Evolutionary conservation across 2,797 vertebrate species (phyloP), one percentile per base, ranked within the genome.

Genomic region (Anguilla pacifica): DNA sequence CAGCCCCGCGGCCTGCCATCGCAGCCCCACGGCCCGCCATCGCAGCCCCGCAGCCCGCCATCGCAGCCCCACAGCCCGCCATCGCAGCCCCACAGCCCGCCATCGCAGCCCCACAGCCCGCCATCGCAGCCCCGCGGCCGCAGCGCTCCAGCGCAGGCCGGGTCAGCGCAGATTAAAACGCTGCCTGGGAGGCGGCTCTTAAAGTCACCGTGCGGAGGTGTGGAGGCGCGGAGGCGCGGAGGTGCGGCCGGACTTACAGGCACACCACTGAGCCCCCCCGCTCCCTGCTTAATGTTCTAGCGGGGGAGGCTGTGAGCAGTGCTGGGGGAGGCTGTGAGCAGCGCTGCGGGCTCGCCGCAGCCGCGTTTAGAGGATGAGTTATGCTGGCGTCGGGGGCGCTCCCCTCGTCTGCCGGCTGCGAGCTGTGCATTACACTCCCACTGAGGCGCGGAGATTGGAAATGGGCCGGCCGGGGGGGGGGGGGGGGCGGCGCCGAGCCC

Each of bases 271-370:
- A n/a, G 2, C 51, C 49, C 9, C 9, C 74, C 74, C 5, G 0
- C 77, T 1, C 43, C 17, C 39, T 0, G 35, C 22, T 0, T 46
- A 31, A 13, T 59, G 53, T 46, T 74, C 10, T 55, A 57, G 91
- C 91, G 91, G 93, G 90, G 92, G 93, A 92, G 94, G 90, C 81
- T 94, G 92, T 94, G 93, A 94, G 94, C 92, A 93, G 92, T 91
- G 90, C 92, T 91, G 85, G 93, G 90, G 92, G 93, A 92, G 94
- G 90, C 81, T 94, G 92, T 94, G 93, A 94, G 94, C 92, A 93
- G 92, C 92, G 90, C 92, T 91, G 85, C 86, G 91, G 92, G 92
- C 93, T 92, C 92, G 88, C 91, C 89, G 91, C 90, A 92, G 92
- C 15, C 53, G 83, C 82, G 86, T 89, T 64, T 46, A 86, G 64